Percentiles rank a stretch among this genome's conserved stretches.
Conservation (phyloP, 2,888 invertebrate species). For the Minunthozetes semirufus region DNA sequence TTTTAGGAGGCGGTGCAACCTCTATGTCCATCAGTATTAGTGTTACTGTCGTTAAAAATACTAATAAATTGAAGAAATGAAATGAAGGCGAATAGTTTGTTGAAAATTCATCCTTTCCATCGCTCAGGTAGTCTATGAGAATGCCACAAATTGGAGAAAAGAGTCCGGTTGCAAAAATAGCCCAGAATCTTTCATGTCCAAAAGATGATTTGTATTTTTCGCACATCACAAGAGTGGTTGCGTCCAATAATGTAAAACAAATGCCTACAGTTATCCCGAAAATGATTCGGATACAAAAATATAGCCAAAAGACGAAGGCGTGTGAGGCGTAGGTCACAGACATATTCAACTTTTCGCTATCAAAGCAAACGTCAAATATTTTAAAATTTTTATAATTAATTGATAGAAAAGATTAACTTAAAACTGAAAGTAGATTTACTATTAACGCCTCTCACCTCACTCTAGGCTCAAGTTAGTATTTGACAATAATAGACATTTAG, state of each 20-base stretch:
- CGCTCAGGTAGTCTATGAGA: slow-evolving; percentile 42
- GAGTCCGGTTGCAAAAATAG: slow-evolving; percentile 48
- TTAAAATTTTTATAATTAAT: no score
- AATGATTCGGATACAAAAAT: slow-evolving; percentile 68
- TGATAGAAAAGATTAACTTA: no score
- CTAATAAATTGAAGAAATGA: slow-evolving; percentile 67
- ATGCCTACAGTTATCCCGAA: slow-evolving; percentile 74
- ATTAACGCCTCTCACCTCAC: no score
- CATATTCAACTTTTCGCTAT: neutral
- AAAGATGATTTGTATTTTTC: slow-evolving; percentile 61
- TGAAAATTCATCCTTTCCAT: slow-evolving; percentile 55
- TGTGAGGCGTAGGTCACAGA: slow-evolving; percentile 10
- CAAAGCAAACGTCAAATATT: no score
- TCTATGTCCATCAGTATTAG: slow-evolving; percentile 71
- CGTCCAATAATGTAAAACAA: slow-evolving; percentile 80
- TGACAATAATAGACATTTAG: no score
- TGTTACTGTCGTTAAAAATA: slow-evolving; percentile 64
- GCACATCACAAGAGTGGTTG: slow-evolving; percentile 75
- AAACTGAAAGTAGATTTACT: no score
- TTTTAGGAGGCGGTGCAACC: slow-evolving; percentile 66
- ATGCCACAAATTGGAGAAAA: slow-evolving; percentile 46
- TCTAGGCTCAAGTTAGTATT: no score
- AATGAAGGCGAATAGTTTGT: slow-evolving; percentile 83
- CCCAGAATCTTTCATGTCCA: slow-evolving; percentile 49
- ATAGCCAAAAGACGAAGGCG: slow-evolving; percentile 65